A percentile compares a stretch with the other conserved stretches of the same genome.
Evolutionary conservation across 2,797 vertebrate genomes (phyloP).

Genomic region (Coregonus ussuriensis): DNA sequence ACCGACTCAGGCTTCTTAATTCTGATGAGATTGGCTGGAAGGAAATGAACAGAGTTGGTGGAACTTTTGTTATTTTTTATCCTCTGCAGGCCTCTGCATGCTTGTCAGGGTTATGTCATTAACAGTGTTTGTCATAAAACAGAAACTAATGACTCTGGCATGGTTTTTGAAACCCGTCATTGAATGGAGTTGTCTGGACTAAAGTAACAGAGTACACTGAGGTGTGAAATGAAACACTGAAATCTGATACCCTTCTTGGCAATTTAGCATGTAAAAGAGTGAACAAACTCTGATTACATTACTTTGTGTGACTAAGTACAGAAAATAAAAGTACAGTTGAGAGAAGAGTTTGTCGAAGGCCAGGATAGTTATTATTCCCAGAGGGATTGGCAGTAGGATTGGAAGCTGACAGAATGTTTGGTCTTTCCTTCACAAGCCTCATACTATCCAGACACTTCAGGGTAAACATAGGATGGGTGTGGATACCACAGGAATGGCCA

Average conservation of each 20-base stretch:
- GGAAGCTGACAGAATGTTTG: constrained; percentile 20
- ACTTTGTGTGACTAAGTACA: constrained; percentile 16
- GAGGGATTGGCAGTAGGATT: constrained; percentile 12
- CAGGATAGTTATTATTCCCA: constrained; percentile 12
- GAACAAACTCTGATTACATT: constrained; percentile 16
- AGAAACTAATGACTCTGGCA: constrained; percentile 41
- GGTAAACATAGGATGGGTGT: background rate
- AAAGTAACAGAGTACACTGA: constrained; percentile 15
- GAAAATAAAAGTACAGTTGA: background rate
- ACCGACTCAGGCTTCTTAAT: constrained; percentile 27
- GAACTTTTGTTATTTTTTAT: constrained; percentile 37
- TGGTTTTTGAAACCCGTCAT: background rate
- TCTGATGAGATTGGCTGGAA: constrained; percentile 38
- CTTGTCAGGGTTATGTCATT: constrained; percentile 38
- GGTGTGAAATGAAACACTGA: constrained; percentile 16
- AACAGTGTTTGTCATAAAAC: constrained; percentile 43
- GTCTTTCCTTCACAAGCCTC: constrained; percentile 14
- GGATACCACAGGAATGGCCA: background rate
- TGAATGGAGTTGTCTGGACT: constrained; percentile 15
- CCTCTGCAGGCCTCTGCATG: constrained; percentile 21
- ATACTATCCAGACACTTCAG: constrained; percentile 15
- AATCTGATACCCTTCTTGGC: constrained; percentile 7
- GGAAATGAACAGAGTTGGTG: constrained; percentile 34
- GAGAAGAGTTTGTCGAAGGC: constrained; percentile 21
- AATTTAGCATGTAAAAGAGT: background rate